Evolutionary conservation across 2,113 vertebrate species (phyloP).

Genomic region (Barnardius zonarius): DNA sequence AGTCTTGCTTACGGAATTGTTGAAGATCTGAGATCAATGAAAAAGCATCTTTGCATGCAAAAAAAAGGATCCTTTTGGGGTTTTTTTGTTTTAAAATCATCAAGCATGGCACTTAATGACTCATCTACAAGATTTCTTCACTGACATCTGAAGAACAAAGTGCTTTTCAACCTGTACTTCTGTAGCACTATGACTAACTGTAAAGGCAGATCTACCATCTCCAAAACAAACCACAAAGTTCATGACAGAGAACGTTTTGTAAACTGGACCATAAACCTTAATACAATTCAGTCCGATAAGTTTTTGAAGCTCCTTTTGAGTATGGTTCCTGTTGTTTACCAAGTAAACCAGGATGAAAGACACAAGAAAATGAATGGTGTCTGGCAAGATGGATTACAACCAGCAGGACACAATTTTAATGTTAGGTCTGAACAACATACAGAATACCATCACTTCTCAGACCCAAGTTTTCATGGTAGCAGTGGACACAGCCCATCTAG

Average conservation of each 20-base stretch:
- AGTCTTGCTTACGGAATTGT: neutral
- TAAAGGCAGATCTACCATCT: constrained; percentile 70
- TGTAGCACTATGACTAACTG: constrained; percentile 80
- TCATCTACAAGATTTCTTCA: neutral
- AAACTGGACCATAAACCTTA: constrained; percentile 79
- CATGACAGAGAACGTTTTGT: constrained; percentile 69
- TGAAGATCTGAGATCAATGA: constrained; percentile 40
- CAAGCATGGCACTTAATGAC: neutral
- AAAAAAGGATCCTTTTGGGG: neutral
- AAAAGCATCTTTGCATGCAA: neutral
- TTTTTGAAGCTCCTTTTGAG: constrained; percentile 85
- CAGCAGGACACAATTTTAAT: constrained; percentile 70
- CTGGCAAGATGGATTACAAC: constrained; percentile 77
- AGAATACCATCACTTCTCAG: constrained; percentile 82
- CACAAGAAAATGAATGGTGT: constrained; percentile 83
- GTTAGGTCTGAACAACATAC: constrained; percentile 78
- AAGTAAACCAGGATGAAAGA: constrained; percentile 88
- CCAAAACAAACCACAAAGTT: constrained; percentile 67
- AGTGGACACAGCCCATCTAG: constrained; percentile 73
- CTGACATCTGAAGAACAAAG: constrained; percentile 37
- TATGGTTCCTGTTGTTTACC: constrained; percentile 92
- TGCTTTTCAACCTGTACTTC: constrained; percentile 38
- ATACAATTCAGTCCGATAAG: constrained; percentile 80
- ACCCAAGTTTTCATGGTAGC: constrained; percentile 71
- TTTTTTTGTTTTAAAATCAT: neutral